Evolutionary conservation across 1,140 invertebrate genomes (phyloP).

Genomic region (Bombus pyrosoma): DNA sequence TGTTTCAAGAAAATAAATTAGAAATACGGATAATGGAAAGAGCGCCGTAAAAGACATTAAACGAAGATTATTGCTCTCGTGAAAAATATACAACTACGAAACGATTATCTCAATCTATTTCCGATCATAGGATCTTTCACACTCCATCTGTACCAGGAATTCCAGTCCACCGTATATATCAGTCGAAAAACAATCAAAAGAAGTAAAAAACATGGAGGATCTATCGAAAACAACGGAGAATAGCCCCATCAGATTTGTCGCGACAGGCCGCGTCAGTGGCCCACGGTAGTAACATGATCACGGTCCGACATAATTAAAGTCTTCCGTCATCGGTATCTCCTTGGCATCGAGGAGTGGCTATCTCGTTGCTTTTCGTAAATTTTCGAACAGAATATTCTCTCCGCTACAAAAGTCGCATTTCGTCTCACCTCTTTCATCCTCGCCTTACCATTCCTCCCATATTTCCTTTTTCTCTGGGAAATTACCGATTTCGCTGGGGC

Average conservation of each 20-base stretch:
- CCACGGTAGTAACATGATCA: constrained; percentile 41
- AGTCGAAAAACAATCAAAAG: no score
- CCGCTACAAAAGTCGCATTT: not conserved
- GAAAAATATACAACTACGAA: no score
- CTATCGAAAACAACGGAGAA: not conserved
- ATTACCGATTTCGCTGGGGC: not conserved
- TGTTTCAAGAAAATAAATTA: no score
- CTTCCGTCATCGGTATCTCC: constrained; percentile 63
- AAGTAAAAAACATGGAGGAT: not conserved
- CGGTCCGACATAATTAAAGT: constrained; percentile 64
- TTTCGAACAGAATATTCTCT: constrained; percentile 12
- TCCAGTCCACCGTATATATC: no score
- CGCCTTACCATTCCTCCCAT: not conserved
- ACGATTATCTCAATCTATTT: no score
- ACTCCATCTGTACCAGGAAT: no score
- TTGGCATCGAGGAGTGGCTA: constrained; percentile 40
- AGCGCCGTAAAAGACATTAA: no score
- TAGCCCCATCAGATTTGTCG: constrained; percentile 20
- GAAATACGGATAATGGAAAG: no score
- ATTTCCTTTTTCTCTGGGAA: not conserved
- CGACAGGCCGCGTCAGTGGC: constrained; percentile 14
- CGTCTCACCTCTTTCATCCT: not conserved
- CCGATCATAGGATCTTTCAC: no score
- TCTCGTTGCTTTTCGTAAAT: constrained; percentile 62
- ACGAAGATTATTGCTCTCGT: no score